Evolutionary conservation across 2,113 vertebrate species (phyloP).

Genomic region (Merops nubicus): DNA sequence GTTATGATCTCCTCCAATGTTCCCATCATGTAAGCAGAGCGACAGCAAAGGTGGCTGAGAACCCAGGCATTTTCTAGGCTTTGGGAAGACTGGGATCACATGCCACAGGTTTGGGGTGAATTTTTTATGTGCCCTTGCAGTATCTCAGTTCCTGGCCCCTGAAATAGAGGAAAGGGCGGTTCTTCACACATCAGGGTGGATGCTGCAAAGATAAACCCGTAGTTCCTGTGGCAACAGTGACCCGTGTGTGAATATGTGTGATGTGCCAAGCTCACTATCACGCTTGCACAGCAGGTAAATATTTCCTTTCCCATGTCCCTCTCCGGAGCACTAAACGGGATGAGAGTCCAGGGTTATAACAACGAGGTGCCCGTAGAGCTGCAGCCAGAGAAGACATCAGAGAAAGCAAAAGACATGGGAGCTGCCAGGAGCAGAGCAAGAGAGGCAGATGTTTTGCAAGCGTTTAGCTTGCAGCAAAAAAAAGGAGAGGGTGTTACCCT

Average conservation of each 20-base stretch:
- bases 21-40: background rate
- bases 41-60: background rate
- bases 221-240: background rate
- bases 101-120: rapidly evolving
- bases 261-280: rapidly evolving
- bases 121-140: background rate
- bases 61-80: background rate
- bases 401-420: background rate
- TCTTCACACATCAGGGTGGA: rapidly evolving
- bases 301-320: background rate
- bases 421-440: background rate
- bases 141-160: background rate
- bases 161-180: background rate
- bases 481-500: background rate
- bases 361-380: background rate
- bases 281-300: background rate
- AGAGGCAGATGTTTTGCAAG: background rate
- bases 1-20: background rate
- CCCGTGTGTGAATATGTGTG: rapidly evolving
- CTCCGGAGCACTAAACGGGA: background rate
- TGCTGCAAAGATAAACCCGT: background rate
- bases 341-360: background rate
- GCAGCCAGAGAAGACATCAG: background rate
- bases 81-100: background rate
- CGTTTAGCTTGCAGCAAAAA: background rate